Evolutionary conservation across 64 coral and sea anemone species (phyloP).

Genomic region (Stichodactyla helianthus): DNA sequence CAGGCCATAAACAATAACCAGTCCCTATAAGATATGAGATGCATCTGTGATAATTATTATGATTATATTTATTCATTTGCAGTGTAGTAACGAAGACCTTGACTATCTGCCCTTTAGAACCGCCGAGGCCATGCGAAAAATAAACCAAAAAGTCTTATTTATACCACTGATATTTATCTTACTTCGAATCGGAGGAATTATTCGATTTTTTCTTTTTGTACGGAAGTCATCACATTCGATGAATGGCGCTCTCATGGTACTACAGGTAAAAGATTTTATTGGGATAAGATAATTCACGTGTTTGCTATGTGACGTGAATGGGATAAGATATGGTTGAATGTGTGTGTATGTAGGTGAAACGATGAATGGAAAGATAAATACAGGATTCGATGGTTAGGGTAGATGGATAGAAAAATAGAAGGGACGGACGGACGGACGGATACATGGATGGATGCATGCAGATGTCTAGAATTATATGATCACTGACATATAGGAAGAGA

Average conservation of each 20-base stretch:
- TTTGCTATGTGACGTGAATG: background rate
- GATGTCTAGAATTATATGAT: no score
- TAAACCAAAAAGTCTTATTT: conserved; percentile 44
- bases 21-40: no score
- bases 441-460: background rate
- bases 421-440: background rate
- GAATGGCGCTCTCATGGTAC: background rate
- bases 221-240: background rate
- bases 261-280: conserved; percentile 12
- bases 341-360: background rate
- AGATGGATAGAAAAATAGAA: background rate
- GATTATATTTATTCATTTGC: background rate
- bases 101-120: conserved; percentile 14
- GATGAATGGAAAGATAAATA: background rate
- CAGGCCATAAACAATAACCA: background rate
- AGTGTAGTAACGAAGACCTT: background rate
- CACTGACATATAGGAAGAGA: background rate
- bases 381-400: background rate
- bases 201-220: conserved; percentile 24
- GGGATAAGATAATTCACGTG: background rate
- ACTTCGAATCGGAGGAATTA: conserved; percentile 28
- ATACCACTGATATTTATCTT: conserved; percentile 36
- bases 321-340: background rate
- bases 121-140: conserved; percentile 31
- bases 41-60: background rate